These are phyloP conservation scores for Eupithecia subumbrata DNA, from an alignment of 2,888 invertebrate genomes.

Conservation along the genomic window DNA sequence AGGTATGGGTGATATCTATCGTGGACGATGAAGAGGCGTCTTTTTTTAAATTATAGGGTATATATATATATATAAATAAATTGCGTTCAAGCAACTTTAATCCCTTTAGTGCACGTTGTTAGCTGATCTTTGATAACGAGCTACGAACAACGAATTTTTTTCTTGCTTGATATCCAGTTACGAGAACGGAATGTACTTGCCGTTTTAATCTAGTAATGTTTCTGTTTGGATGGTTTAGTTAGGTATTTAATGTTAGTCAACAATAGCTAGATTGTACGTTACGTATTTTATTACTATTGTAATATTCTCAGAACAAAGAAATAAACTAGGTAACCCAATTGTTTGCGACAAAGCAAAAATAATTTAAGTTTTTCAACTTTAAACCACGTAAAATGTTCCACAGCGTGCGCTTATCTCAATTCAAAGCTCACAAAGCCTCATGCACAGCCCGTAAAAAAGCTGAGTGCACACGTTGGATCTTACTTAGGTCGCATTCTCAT, in stretches of 20 bases:
- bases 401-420: not conserved
- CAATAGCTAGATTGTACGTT: not conserved
- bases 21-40: not conserved
- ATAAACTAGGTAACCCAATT: not conserved
- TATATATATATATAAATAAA: too few species aligned
- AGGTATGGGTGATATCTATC: not conserved
- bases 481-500: conserved; percentile 14
- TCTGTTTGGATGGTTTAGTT: too few species aligned
- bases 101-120: too few species aligned
- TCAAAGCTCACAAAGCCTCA: not conserved
- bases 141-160: too few species aligned
- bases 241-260: too few species aligned
- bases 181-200: too few species aligned
- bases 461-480: conserved; percentile 7
- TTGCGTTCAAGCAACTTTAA: too few species aligned
- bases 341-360: not conserved
- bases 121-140: too few species aligned
- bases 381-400: not conserved
- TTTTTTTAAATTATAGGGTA: too few species aligned
- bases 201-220: too few species aligned
- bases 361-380: not conserved
- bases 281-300: not conserved
- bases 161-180: too few species aligned
- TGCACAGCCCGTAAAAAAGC: not conserved
- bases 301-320: not conserved